phyloP scores from a whole-genome alignment of 2,797 vertebrate genomes.

The Fistularia tabacaria region DNA sequence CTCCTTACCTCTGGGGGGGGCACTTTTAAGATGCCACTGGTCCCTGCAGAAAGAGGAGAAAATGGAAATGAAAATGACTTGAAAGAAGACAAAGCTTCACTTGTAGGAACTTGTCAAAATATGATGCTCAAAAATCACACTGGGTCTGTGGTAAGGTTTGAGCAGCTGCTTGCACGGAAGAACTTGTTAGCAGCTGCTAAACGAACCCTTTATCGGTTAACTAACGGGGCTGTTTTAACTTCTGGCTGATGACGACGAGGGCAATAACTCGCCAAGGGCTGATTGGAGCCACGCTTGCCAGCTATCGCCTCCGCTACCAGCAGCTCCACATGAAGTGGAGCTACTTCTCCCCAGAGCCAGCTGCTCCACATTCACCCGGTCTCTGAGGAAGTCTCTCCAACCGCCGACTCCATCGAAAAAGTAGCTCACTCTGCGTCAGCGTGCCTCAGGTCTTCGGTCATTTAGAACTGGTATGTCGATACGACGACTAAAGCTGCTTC shows the following conservation, averaged over 20 bases:
- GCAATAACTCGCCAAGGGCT: slow-evolving; percentile 40
- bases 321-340: slow-evolving; percentile 50
- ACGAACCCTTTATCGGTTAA: slow-evolving; percentile 42
- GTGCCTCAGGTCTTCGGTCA: slow-evolving; percentile 10
- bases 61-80: slow-evolving; percentile 12
- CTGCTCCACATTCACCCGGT: slow-evolving; percentile 63
- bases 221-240: slow-evolving; percentile 57
- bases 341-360: slow-evolving; percentile 56
- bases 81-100: background rate
- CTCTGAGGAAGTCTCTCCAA: slow-evolving; percentile 36
- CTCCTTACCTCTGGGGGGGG: slow-evolving; percentile 74
- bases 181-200: slow-evolving; percentile 27
- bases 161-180: slow-evolving; percentile 22
- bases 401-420: slow-evolving; percentile 4
- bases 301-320: slow-evolving; percentile 36
- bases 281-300: slow-evolving; percentile 54
- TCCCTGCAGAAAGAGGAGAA: slow-evolving; percentile 59
- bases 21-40: slow-evolving; percentile 75
- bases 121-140: no score
- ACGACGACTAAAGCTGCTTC: no score
- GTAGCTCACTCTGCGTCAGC: slow-evolving; percentile 4
- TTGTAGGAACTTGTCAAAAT: background rate
- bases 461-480: no score
- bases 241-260: slow-evolving; percentile 36
- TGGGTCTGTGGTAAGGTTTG: no score